Evolutionary conservation across 2,888 invertebrate species (phyloP).

Genomic region (Machimus rusticus): DNA sequence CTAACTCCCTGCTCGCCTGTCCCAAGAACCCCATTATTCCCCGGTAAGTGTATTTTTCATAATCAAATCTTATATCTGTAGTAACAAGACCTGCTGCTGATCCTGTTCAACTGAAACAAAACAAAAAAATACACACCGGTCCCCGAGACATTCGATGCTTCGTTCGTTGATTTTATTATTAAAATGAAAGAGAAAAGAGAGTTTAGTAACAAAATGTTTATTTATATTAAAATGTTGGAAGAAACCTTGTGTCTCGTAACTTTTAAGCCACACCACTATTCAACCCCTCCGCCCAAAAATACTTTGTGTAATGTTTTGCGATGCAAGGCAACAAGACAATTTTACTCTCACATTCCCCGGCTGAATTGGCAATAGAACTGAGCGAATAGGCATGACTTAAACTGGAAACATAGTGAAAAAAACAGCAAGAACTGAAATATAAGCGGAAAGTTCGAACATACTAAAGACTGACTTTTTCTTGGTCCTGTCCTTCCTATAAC

Average conservation of each 20-base stretch:
- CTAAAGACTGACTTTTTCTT: constrained; percentile 31
- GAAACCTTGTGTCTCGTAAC: constrained; percentile 16
- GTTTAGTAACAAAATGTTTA: constrained; percentile 35
- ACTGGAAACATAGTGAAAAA: background rate
- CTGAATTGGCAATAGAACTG: background rate
- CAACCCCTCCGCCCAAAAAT: background rate
- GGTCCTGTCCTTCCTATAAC: background rate
- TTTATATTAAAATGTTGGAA: constrained; percentile 38
- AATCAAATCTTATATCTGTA: background rate
- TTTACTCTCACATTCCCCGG: background rate
- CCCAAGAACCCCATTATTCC: background rate
- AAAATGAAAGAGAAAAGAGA: background rate
- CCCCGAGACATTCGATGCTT: background rate
- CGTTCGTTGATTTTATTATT: constrained; percentile 34
- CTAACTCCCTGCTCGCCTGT: background rate
- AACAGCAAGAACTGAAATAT: constrained; percentile 13
- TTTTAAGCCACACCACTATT: background rate
- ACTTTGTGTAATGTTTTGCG: constrained; percentile 4
- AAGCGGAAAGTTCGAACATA: constrained; percentile 10
- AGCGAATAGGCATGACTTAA: background rate
- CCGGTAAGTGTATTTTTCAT: background rate
- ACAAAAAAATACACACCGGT: background rate
- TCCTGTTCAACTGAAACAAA: background rate
- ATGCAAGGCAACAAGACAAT: background rate
- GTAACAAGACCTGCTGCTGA: constrained; percentile 22